Evolutionary conservation across 2,888 invertebrate genomes (phyloP).

Genomic region (Tachina fera): DNA sequence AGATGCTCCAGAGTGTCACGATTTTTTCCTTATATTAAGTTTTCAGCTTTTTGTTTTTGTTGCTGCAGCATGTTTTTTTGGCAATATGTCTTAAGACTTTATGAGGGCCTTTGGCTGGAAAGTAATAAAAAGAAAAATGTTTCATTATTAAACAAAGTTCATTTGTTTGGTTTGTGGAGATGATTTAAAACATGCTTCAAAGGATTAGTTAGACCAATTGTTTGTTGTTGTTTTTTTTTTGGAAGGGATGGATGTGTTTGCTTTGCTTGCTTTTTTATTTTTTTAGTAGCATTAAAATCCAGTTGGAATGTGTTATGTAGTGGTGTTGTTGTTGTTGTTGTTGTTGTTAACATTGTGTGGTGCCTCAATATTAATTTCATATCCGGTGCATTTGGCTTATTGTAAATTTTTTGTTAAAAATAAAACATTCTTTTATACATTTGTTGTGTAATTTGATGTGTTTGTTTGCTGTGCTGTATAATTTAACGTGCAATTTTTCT

Average conservation of each 20-base stretch:
- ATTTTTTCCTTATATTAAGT: neutral
- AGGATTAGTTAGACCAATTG: constrained; percentile 35
- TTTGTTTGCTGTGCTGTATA: constrained; percentile 2
- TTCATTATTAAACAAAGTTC: constrained; percentile 8
- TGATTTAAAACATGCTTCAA: constrained; percentile 11
- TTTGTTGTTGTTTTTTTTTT: neutral
- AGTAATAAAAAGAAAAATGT: constrained; percentile 38
- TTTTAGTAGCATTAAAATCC: constrained; percentile 8
- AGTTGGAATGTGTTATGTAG: constrained; percentile 30
- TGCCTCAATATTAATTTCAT: constrained; percentile 23
- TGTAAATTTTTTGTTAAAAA: neutral
- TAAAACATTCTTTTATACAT: constrained; percentile 8
- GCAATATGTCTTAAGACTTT: neutral
- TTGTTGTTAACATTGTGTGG: neutral
- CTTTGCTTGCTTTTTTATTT: neutral
- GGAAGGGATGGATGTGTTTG: neutral
- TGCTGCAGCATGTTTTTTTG: neutral
- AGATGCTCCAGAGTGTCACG: neutral
- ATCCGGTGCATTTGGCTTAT: constrained; percentile 37
- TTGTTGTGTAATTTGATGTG: neutral
- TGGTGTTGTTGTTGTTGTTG: neutral
- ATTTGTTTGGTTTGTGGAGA: constrained; percentile 21
- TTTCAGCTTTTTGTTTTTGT: neutral
- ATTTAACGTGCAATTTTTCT: constrained; percentile 23
- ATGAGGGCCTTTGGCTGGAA: constrained; percentile 24